Conservation (phyloP, 1,140 invertebrate species). For the Tetragonula clypearis region DNA sequence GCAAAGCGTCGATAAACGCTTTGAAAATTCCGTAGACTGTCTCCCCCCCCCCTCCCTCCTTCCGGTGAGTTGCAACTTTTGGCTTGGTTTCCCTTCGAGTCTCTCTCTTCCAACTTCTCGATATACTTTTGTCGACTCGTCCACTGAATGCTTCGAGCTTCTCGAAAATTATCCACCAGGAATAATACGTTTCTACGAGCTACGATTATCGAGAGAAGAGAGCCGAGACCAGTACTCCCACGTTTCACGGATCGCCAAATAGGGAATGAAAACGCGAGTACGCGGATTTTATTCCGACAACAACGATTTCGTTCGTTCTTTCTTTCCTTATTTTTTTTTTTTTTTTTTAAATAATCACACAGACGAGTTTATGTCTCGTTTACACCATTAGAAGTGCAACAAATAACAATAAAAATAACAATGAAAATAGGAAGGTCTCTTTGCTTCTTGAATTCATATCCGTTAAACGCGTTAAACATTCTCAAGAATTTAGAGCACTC, state of each 20-base stretch:
- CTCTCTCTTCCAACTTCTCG: background rate
- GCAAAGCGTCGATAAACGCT: background rate
- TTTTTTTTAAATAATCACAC: background rate
- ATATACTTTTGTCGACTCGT: background rate
- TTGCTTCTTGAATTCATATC: too few species aligned
- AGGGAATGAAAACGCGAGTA: background rate
- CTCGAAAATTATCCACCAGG: constrained; percentile 15
- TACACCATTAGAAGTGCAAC: too few species aligned
- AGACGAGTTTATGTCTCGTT: too few species aligned
- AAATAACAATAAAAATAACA: too few species aligned
- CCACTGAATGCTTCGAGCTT: background rate
- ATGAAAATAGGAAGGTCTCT: background rate
- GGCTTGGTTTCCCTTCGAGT: background rate
- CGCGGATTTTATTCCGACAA: too few species aligned
- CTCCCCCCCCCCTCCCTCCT: background rate
- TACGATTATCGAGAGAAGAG: constrained; percentile 30
- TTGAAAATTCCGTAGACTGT: background rate
- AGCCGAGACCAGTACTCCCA: background rate
- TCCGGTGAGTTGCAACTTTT: background rate
- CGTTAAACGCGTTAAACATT: too few species aligned
- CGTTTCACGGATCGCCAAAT: background rate
- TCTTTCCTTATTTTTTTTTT: background rate
- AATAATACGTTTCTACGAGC: constrained; percentile 8
- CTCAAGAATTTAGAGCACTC: too few species aligned
- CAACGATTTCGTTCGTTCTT: background rate